Conservation (phyloP, 2,888 invertebrate genomes). For the Leptarthrus brevirostris region DNA sequence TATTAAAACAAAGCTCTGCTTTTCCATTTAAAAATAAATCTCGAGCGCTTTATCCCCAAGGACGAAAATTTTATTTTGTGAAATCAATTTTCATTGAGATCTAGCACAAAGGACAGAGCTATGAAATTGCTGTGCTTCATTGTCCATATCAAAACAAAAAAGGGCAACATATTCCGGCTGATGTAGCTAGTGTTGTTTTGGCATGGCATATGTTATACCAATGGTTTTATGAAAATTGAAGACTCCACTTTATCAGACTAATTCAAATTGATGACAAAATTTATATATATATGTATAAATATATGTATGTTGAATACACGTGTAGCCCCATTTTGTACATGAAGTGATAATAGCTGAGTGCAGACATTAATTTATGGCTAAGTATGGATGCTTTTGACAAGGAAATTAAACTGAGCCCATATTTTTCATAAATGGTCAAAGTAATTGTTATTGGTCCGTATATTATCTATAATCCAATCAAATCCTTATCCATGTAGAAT, state of each 20-base stretch:
- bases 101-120: not conserved
- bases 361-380: not conserved
- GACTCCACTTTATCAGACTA: slow-evolving; percentile 29
- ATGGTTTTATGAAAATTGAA: slow-evolving; percentile 25
- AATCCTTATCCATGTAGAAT: no score
- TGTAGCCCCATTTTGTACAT: not conserved
- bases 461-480: not conserved
- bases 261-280: slow-evolving; percentile 39
- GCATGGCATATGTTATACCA: slow-evolving; percentile 4
- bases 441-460: not conserved
- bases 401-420: no score
- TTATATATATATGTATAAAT: no score
- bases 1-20: not conserved
- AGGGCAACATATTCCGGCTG: not conserved
- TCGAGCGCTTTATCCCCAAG: not conserved
- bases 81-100: slow-evolving; percentile 14
- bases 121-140: not conserved
- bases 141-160: not conserved
- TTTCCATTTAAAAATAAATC: not conserved
- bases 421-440: not conserved
- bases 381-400: not conserved
- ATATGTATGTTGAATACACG: not conserved
- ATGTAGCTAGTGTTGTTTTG: not conserved
- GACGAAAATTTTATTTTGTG: slow-evolving; percentile 8
- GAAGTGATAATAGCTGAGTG: not conserved